Evolutionary conservation across 2,888 invertebrate species (phyloP).

Genomic region (Bhutanitis thaidina): DNA sequence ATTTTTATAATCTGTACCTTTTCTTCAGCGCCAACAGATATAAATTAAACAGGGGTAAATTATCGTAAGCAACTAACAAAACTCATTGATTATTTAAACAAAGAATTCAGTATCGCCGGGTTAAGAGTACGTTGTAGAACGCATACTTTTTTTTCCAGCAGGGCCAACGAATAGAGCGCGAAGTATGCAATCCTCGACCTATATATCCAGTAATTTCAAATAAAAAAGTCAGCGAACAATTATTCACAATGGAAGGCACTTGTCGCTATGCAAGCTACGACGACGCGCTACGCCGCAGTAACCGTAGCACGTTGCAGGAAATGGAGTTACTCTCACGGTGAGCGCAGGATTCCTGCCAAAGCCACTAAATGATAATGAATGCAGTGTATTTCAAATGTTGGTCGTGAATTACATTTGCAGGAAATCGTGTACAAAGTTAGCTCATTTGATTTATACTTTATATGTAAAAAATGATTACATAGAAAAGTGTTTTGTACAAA

Average conservation of each 20-base stretch:
- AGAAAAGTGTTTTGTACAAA: too few species aligned
- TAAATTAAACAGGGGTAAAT: too few species aligned
- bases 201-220: constrained; percentile 40
- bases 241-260: constrained; percentile 55
- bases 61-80: too few species aligned
- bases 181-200: constrained; percentile 37
- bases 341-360: constrained; percentile 62
- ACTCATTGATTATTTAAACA: too few species aligned
- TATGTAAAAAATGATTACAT: too few species aligned
- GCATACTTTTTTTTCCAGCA: constrained; percentile 10
- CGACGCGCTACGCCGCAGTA: constrained; percentile 53
- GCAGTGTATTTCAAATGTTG: constrained; percentile 43
- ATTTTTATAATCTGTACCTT: too few species aligned
- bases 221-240: constrained; percentile 49
- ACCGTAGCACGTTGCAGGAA: constrained; percentile 68
- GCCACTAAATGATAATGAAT: constrained; percentile 64
- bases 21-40: too few species aligned
- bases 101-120: too few species aligned
- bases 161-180: constrained; percentile 21
- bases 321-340: constrained; percentile 63
- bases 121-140: background rate
- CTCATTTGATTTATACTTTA: too few species aligned
- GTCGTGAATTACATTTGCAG: background rate
- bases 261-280: constrained; percentile 49
- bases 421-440: background rate